phyloP scores from a whole-genome alignment of 2,888 invertebrate genomes.

The Drosophila hamatofila region DNA sequence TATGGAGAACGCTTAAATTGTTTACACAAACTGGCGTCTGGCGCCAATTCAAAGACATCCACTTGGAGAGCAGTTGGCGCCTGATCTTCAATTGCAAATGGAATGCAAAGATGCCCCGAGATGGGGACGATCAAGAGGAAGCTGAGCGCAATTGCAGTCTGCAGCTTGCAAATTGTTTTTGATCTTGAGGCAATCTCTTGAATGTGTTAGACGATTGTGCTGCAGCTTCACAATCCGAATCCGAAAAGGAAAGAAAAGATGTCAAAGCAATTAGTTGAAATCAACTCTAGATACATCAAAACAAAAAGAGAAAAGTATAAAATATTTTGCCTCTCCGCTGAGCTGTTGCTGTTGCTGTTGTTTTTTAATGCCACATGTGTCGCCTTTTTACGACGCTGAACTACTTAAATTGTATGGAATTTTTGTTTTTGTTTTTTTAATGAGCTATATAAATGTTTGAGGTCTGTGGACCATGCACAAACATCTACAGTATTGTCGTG shows the following conservation, averaged over 20 bases:
- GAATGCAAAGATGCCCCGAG: constrained; percentile 36
- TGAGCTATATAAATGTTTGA: constrained; percentile 67
- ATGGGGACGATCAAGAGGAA: background rate
- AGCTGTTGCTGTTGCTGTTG: constrained; percentile 19
- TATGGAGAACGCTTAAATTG: constrained; percentile 35
- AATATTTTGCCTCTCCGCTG: constrained; percentile 3
- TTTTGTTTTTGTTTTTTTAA: constrained; percentile 49
- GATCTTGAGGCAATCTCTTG: constrained; percentile 33
- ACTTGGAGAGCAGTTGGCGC: constrained; percentile 51
- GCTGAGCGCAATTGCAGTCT: constrained; percentile 43
- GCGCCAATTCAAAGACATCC: constrained; percentile 51
- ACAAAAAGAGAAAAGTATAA: constrained; percentile 21
- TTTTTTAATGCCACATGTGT: constrained; percentile 66
- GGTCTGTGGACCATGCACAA: constrained; percentile 29
- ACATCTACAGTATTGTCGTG: constrained; percentile 44
- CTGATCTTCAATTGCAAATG: constrained; percentile 50
- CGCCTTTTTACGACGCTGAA: constrained; percentile 56
- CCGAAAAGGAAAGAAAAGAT: constrained; percentile 24
- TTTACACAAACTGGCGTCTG: constrained; percentile 52
- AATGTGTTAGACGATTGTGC: constrained; percentile 12
- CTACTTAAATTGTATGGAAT: constrained; percentile 62
- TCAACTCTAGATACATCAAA: constrained; percentile 55
- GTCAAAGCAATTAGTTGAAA: constrained; percentile 70
- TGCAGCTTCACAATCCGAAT: background rate
- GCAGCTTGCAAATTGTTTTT: constrained; percentile 53